phyloP scores from a whole-genome alignment of 64 coral and sea anemone species.

The Montipora capricornis region DNA sequence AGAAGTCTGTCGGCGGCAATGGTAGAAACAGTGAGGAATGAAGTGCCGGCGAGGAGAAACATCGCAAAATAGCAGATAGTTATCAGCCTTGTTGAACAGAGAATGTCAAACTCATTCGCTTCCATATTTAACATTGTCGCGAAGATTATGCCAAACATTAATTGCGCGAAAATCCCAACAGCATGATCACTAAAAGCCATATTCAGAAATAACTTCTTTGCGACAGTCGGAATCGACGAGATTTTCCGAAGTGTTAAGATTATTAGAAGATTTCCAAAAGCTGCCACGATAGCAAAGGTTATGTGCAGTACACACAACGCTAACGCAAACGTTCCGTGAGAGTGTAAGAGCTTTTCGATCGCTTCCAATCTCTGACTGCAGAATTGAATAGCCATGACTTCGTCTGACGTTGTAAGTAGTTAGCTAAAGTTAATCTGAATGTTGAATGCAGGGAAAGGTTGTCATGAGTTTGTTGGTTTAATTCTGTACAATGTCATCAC shows the following conservation, averaged over 20 bases:
- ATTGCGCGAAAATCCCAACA: slow-evolving; percentile 6
- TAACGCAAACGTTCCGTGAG: not conserved
- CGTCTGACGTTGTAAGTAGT: not conserved
- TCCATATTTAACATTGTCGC: not conserved
- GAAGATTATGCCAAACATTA: not conserved
- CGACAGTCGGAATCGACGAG: not conserved
- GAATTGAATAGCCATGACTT: not conserved
- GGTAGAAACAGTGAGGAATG: slow-evolving; percentile 32
- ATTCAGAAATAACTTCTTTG: slow-evolving; percentile 1
- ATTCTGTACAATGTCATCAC: no score
- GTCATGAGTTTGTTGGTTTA: no score
- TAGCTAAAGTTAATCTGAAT: no score
- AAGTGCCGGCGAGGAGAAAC: not conserved
- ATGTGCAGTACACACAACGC: not conserved
- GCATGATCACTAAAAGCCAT: slow-evolving; percentile 46
- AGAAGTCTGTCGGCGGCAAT: slow-evolving; percentile 58
- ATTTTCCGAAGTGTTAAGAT: not conserved
- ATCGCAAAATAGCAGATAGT: not conserved
- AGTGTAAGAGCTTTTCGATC: not conserved
- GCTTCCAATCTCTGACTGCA: not conserved
- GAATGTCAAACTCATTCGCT: not conserved
- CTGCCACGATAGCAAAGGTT: not conserved
- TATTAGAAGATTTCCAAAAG: slow-evolving; percentile 16
- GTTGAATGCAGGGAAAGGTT: no score
- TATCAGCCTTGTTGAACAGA: not conserved